Base-by-base conservation (phyloP, 2,888 invertebrate species). In the Parnassius orleans region DNA sequence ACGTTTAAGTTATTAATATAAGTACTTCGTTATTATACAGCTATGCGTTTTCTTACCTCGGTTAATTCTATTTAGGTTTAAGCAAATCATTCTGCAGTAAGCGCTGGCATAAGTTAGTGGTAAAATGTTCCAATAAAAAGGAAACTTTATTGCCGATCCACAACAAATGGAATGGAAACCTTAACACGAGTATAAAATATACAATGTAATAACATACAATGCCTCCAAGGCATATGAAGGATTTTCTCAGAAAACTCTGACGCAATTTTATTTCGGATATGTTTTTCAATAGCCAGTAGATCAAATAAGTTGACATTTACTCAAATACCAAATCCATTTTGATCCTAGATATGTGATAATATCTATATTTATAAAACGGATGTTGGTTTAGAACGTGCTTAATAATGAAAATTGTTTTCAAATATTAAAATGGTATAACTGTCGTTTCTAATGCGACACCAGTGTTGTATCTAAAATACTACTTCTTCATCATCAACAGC, bases 21-120 rank as follows among this genome's bases (percentile, higher is more conserved):
- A 57, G 53, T 51, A 54, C 43, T 58, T 47, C 50, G 42, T 55
- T 58, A 51, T 58, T 53, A 12, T 44, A 54, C 50, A 57, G 57
- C 3, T 53, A 54, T 54, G 58, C 53, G 50, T 33, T 50, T 62
- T 44, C n/a, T 41, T 54, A 53, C 51, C 24, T 55, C 54, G 54
- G 54, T 63, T 63, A 63, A 58, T 63, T 41, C 63, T n/a, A 58
- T 58, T 63, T 63, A 58, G 51, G 63, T 51, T 55, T 63, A 11
- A 63, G 51, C 62, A 14, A 63, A 54, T 54, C 54, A 44, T 48
- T 14, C 5, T 48, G 51, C 33, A 15, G 19, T 41, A 15, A n/a
- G n/a, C 24, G 15, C 42, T 9, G 54, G 15, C 63, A 55, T 58
- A 63, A 63, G 15, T 63, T 63, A 53, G 51, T 44, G 51, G 54